A percentile compares a stretch with the other conserved stretches of the same genome.
Conservation (phyloP, 2,113 vertebrate species). For the Xyliphius kryptos region DNA sequence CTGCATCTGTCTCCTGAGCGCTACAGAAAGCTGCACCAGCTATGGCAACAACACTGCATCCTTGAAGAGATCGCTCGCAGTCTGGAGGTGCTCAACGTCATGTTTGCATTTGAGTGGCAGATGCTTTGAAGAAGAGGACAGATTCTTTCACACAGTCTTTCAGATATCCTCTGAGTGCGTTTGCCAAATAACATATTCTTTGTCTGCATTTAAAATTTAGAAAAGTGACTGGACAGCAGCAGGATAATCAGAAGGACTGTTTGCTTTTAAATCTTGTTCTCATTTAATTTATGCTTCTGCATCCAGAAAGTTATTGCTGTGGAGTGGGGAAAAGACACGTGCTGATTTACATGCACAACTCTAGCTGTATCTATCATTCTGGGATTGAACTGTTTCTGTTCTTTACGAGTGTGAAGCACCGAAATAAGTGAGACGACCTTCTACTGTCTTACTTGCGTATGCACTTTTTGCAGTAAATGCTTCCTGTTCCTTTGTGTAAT, state of each 20-base stretch:
- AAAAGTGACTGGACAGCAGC: neutral
- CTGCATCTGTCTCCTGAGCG: constrained; percentile 85
- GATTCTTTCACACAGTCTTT: no score
- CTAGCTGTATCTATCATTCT: neutral
- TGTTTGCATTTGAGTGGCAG: constrained; percentile 95
- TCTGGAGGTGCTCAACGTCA: constrained; percentile 84
- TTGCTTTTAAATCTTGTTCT: neutral
- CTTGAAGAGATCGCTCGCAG: constrained; percentile 93
- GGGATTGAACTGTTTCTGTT: no score
- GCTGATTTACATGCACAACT: no score
- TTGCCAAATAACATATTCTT: neutral
- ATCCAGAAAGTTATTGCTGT: no score
- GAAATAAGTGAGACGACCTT: constrained; percentile 3
- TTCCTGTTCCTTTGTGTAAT: constrained; percentile 18
- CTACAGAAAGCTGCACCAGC: constrained; percentile 86
- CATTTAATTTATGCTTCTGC: no score
- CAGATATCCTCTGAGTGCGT: constrained; percentile 3
- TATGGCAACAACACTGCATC: constrained; percentile 96
- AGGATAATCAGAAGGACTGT: neutral
- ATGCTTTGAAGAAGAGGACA: no score
- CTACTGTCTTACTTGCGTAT: constrained; percentile 16
- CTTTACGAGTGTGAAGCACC: constrained; percentile 14
- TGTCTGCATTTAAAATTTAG: constrained; percentile 16
- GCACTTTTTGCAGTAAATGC: constrained; percentile 17
- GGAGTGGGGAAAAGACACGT: no score